phyloP scores from a whole-genome alignment of 2,888 invertebrate genomes.

The Lasioglossum calceatum region DNA sequence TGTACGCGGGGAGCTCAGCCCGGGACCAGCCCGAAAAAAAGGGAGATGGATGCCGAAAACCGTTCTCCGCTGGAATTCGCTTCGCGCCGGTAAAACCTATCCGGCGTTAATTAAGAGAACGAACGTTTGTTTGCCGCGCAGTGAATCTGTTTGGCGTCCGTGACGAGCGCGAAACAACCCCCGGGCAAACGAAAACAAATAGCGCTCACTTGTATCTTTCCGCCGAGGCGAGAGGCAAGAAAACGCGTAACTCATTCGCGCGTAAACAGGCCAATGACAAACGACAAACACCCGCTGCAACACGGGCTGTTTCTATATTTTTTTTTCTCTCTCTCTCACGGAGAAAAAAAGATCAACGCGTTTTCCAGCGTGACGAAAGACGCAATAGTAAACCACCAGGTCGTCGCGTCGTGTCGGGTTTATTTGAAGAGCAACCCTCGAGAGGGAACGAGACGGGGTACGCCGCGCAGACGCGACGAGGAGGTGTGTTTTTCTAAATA shows the following conservation, averaged over 20 bases:
- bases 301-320: not conserved
- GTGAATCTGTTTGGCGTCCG: slow-evolving; percentile 46
- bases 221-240: slow-evolving; percentile 33
- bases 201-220: slow-evolving; percentile 23
- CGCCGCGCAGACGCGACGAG: slow-evolving; percentile 24
- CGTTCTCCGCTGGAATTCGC: not conserved
- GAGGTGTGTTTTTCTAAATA: slow-evolving; percentile 67
- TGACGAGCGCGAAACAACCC: slow-evolving; percentile 22
- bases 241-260: slow-evolving; percentile 63
- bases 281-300: slow-evolving; percentile 68
- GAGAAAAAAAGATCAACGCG: slow-evolving; percentile 15
- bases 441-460: not conserved
- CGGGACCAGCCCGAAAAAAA: not conserved
- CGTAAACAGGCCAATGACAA: slow-evolving; percentile 78
- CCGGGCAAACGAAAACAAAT: slow-evolving; percentile 47
- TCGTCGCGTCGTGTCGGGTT: slow-evolving; percentile 41
- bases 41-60: slow-evolving; percentile 7
- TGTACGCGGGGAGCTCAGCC: not conserved
- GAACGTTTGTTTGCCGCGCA: not conserved
- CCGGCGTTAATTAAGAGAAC: slow-evolving; percentile 47
- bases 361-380: slow-evolving; percentile 51
- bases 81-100: not conserved
- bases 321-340: not conserved
- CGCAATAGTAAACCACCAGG: slow-evolving; percentile 44
- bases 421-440: slow-evolving; percentile 66